Base-by-base conservation (phyloP, 2,888 invertebrate genomes). In the Nomada ruficornis region DNA sequence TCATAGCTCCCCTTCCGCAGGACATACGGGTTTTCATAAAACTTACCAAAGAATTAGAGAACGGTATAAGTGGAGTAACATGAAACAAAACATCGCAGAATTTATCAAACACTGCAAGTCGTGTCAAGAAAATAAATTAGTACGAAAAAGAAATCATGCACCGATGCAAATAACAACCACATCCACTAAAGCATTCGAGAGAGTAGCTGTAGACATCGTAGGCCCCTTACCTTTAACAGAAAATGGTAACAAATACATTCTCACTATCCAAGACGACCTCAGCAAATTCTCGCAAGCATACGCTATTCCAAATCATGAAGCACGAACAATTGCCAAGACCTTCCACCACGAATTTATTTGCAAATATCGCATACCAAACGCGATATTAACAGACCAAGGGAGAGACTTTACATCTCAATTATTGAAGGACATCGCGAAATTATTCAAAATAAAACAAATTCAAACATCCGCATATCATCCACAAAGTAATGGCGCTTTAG, bases 181-280 rank as follows among this genome's bases (percentile, higher is more conserved):
- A 2, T 0, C 60, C n/a, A 36, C 29, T 7, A 62, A 62, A 62
- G 29, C 42, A 36, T 36, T 36, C 36, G 60, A 62, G 15, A 62
- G 10, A n/a, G 26, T 62, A 18, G 13, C 42, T 18, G 42, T 42
- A 62, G n/a, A 50, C n/a, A 44, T 67, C 9, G 67, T 54, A 18
- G 54, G 67, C 2, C 67, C 67, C 2, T 18, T 67, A 18, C 67
- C 67, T 10, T 29, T 67, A n/a, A 29, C 57, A 5, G 57, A 69
- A 42, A 5, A 20, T 9, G 57, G 57, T 3, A 55, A 69, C 44
- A 55, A 36, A 57, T 69, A 26, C 29, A 69, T 69, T 18, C 15
- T 69, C 26, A 69, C 68, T 1, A 15, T 69, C 15, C 57, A 57
- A 36, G 26, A 29, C 29, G 29, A 52, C 7, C 18, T 65, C 26